Evolutionary conservation across 2,888 invertebrate species (phyloP).

Genomic region (Leptinotarsa juncta): DNA sequence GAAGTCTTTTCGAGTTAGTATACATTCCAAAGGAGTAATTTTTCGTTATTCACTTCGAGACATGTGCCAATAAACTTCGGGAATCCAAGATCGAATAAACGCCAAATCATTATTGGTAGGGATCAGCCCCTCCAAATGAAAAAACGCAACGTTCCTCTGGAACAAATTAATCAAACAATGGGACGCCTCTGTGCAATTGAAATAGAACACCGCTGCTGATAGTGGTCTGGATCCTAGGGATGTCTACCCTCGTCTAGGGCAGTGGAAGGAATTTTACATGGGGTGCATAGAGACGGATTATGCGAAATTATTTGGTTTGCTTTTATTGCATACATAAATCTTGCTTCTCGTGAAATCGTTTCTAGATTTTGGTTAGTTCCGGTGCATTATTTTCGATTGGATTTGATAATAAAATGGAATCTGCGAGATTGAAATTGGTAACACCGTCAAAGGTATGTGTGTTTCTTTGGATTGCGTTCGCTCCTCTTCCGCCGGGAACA

Average conservation of each 20-base stretch:
- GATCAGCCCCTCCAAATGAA: not conserved
- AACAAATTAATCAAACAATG: constrained; percentile 1
- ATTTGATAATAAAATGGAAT: constrained; percentile 34
- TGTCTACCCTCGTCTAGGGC: constrained; percentile 37
- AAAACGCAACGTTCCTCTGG: not conserved
- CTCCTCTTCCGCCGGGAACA: not conserved
- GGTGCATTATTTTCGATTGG: constrained; percentile 35
- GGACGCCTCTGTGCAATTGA: constrained; percentile 16
- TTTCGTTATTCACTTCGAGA: no score
- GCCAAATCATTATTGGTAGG: no score
- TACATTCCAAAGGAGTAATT: no score
- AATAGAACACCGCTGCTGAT: constrained; percentile 17
- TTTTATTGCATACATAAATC: constrained; percentile 47
- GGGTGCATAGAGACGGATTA: constrained; percentile 47
- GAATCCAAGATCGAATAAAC: no score
- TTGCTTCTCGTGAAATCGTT: constrained; percentile 35
- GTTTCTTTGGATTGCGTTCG: not conserved
- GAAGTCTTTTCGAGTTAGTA: no score
- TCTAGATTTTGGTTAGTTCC: constrained; percentile 31
- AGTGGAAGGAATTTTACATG: constrained; percentile 43
- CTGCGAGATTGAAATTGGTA: not conserved
- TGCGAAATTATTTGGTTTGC: constrained; percentile 48
- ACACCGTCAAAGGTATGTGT: not conserved
- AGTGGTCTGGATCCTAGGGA: not conserved
- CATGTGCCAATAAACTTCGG: no score